A percentile compares a stretch with the other conserved stretches of the same genome.
These are phyloP conservation scores for Cyclopterus lumpus DNA, from an alignment of 2,797 vertebrate genomes.

Conservation along the genomic window DNA sequence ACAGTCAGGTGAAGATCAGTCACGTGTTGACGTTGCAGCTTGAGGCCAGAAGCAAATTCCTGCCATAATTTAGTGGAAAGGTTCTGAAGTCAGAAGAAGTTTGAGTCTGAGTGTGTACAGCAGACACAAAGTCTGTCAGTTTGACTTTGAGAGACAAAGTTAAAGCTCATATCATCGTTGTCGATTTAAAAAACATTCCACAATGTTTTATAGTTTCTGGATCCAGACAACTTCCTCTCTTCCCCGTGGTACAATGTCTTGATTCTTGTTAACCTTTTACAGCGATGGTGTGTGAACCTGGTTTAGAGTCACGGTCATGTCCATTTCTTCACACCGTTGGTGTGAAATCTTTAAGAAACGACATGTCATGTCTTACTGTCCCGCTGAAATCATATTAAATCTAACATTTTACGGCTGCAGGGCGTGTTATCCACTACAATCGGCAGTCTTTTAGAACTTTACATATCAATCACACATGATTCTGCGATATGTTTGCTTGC, in stretches of 20 bases:
- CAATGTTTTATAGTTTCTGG: background rate
- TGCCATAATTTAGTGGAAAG: background rate
- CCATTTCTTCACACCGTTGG: too few relatives aligned
- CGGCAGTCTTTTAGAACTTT: background rate
- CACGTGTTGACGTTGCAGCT: slow-evolving; percentile 6
- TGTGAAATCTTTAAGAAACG: too few relatives aligned
- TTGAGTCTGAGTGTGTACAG: too few relatives aligned
- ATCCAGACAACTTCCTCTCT: background rate
- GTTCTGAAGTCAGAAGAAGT: too few relatives aligned
- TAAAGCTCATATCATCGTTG: background rate
- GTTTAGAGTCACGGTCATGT: too few relatives aligned
- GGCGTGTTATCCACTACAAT: background rate
- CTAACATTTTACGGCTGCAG: background rate
- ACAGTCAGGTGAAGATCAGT: slow-evolving; percentile 33
- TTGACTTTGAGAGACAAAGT: background rate
- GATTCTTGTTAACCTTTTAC: too few relatives aligned
- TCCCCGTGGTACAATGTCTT: background rate
- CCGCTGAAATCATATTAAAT: background rate
- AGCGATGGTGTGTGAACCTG: too few relatives aligned
- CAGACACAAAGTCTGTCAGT: background rate
- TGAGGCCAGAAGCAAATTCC: background rate
- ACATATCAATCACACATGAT: background rate
- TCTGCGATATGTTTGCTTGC: background rate
- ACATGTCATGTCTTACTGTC: background rate
- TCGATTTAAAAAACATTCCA: background rate